Base-by-base conservation (phyloP, 2,113 vertebrate genomes). In the Nycticorax nycticorax region DNA sequence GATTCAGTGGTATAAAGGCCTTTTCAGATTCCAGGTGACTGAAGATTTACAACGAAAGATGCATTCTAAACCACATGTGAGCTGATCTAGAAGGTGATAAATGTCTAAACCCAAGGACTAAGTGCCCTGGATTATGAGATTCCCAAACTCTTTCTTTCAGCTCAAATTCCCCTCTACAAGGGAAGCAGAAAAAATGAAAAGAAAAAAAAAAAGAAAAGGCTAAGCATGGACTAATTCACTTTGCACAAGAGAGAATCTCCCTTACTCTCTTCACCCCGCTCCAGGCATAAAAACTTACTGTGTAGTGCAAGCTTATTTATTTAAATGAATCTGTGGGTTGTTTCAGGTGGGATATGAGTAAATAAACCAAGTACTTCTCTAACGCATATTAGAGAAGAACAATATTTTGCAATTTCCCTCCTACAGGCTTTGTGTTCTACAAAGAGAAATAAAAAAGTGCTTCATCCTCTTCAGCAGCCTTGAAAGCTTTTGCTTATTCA, bases 361-460 rank as follows among this genome's bases (percentile, higher is more conserved):
- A 95, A 96, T 85, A 96, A 96, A 85, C 64, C 84, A 35, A 91
- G 53, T 1, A 23, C 48, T 72, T 59, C 81, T 73, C 80, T 9
- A 62, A 37, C 1, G 2, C 69, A 56, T 53, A 48, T 28, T 91
- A 10, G 43, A 60, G 91, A 82, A 62, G 86, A 96, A 87, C 89
- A 95, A 64, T 62, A 80, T 92, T 92, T 93, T 87, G 69, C 89
- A 91, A 88, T 95, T 92, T 92, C 91, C 95, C 94, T 95, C 94
- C 94, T 96, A 88, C 77, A 76, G 86, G 28, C 30, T 89, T 89
- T 82, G 53, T 79, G 81, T 59, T 89, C 95, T 95, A 79, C 91
- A 73, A 92, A 96, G 91, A 97, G 86, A 93, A 93, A 96, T 96
- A 94, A 92, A 94, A 95, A 78, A 66, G 6, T 48, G 55, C 80